Conservation (phyloP, 1,140 invertebrate genomes). For the Laupala kohalensis region DNA sequence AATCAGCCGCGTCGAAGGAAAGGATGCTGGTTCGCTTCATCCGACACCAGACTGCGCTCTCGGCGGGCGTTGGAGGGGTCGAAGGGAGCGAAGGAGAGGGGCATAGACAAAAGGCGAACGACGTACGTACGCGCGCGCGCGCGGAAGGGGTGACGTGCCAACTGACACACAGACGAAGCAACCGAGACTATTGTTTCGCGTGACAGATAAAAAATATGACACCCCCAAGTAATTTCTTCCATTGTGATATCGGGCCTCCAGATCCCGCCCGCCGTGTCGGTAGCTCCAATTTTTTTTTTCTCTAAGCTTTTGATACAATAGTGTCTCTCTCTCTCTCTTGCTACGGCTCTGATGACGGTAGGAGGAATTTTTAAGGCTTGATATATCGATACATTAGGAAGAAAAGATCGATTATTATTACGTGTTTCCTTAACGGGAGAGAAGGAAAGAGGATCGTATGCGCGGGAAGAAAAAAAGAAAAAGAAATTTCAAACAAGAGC, state of each 20-base stretch:
- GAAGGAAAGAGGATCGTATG: neutral
- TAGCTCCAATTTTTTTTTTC: neutral
- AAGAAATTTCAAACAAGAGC: neutral
- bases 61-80: neutral
- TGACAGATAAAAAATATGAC: neutral
- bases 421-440: neutral
- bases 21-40: neutral
- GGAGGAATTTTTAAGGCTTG: neutral
- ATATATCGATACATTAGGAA: neutral
- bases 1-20: neutral
- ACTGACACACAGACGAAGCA: neutral
- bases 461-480: neutral
- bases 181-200: neutral
- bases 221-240: neutral
- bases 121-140: neutral
- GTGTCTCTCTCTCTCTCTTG: neutral
- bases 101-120: neutral
- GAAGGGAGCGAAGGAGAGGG: neutral
- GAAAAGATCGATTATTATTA: neutral
- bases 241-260: neutral
- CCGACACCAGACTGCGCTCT: neutral
- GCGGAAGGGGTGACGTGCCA: neutral
- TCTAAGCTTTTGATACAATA: neutral
- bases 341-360: too few species aligned
- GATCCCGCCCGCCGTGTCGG: neutral